Percentiles rank a stretch among this genome's conserved stretches.
Conservation (phyloP, 2,113 vertebrate genomes). For the Nestor notabilis region DNA sequence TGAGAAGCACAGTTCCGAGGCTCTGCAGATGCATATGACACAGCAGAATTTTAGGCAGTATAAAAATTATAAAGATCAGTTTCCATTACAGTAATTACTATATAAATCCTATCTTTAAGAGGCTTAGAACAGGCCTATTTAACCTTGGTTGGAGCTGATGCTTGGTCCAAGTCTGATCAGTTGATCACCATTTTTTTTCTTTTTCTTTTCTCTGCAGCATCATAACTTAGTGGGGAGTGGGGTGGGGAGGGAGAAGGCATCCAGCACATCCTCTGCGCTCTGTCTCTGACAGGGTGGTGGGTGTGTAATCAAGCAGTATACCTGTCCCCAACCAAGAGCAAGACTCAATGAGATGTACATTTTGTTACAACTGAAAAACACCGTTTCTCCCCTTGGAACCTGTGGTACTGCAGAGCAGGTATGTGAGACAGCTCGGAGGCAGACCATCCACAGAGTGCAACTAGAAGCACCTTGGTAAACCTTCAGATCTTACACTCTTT, state of each 20-base stretch:
- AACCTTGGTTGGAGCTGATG: conserved; percentile 50
- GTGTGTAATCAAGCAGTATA: background rate
- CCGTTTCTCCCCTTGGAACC: conserved; percentile 62
- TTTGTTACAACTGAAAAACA: background rate
- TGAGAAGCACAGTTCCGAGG: background rate
- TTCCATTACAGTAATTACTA: conserved; percentile 67
- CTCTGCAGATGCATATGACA: conserved; percentile 61
- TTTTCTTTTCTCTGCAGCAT: background rate
- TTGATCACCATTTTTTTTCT: background rate
- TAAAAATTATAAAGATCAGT: conserved; percentile 58
- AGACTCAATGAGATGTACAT: background rate
- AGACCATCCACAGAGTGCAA: background rate
- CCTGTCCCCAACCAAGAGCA: background rate
- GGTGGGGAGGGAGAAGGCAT: background rate
- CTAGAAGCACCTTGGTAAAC: background rate
- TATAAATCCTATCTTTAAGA: conserved; percentile 60
- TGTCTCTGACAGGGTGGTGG: background rate
- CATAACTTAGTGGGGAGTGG: background rate
- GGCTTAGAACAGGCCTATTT: conserved; percentile 52
- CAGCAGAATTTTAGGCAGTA: conserved; percentile 60
- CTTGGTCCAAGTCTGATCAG: conserved; percentile 20
- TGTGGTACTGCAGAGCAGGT: conserved; percentile 47
- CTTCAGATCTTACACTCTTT: background rate
- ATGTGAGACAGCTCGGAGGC: background rate
- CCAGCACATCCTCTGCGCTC: background rate